Evolutionary conservation across 2,113 vertebrate species (phyloP).

Genomic region (Muntiacus muntjak): DNA sequence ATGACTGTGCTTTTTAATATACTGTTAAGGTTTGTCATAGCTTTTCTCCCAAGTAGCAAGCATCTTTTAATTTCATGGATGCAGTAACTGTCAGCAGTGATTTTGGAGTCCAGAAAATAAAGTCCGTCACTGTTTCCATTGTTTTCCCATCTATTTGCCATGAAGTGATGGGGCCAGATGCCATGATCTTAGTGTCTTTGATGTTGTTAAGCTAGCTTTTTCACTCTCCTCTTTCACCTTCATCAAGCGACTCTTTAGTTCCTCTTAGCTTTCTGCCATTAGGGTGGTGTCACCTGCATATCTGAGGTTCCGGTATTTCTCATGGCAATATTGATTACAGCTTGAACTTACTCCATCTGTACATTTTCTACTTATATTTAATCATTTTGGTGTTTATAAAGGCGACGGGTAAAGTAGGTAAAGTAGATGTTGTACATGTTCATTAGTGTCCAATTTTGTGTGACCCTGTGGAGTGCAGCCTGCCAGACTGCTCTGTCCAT

Average conservation of each 20-base stretch:
- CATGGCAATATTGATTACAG: not conserved
- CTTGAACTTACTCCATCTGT: not conserved
- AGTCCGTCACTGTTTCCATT: not conserved
- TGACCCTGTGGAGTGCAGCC: not conserved
- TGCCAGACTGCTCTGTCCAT: not conserved
- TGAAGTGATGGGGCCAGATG: not conserved
- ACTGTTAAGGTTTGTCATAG: not conserved
- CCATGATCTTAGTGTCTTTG: not conserved
- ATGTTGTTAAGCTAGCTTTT: not conserved
- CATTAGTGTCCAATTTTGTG: not conserved
- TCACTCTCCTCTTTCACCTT: not conserved
- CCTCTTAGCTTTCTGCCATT: not conserved
- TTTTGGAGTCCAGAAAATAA: not conserved
- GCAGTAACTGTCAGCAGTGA: not conserved
- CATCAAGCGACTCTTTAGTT: not conserved
- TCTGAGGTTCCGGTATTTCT: fast-evolving
- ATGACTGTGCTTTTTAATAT: not conserved
- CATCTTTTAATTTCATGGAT: not conserved
- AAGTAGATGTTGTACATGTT: not conserved
- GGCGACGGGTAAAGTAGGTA: not conserved
- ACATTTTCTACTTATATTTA: not conserved
- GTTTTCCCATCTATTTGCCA: not conserved
- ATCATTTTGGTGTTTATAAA: not conserved
- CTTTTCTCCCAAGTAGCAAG: not conserved
- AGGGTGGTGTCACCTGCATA: not conserved